phyloP scores from a whole-genome alignment of 2,113 vertebrate genomes.

The Panurus biarmicus region DNA sequence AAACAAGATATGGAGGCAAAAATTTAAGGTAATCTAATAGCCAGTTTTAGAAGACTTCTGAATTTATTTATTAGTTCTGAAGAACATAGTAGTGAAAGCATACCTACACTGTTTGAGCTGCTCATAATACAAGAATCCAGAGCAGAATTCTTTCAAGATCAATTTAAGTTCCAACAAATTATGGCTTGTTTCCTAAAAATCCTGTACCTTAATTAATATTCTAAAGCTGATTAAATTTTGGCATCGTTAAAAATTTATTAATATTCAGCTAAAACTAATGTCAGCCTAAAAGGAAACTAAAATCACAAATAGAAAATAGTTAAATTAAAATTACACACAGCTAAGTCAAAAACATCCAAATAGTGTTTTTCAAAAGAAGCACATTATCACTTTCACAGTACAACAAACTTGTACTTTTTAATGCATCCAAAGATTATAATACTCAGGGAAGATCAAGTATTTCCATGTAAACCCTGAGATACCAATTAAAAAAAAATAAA shows the following conservation, averaged over 20 bases:
- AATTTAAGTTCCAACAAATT: background rate
- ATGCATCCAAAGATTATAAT: background rate
- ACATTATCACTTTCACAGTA: background rate
- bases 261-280: background rate
- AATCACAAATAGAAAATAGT: background rate
- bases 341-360: background rate
- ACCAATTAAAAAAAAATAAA: background rate
- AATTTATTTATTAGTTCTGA: background rate
- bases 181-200: background rate
- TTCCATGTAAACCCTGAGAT: background rate
- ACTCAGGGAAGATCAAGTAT: background rate
- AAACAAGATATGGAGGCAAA: background rate
- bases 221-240: background rate
- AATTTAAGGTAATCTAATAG: background rate
- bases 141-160: background rate
- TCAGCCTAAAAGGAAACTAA: background rate
- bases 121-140: background rate
- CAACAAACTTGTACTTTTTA: background rate
- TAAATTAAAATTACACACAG: background rate
- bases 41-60: background rate
- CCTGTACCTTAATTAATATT: background rate
- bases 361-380: background rate
- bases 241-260: background rate
- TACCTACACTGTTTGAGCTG: background rate
- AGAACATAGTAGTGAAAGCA: background rate